phyloP scores from a whole-genome alignment of 2,113 vertebrate genomes.

The Silurus meridionalis region DNA sequence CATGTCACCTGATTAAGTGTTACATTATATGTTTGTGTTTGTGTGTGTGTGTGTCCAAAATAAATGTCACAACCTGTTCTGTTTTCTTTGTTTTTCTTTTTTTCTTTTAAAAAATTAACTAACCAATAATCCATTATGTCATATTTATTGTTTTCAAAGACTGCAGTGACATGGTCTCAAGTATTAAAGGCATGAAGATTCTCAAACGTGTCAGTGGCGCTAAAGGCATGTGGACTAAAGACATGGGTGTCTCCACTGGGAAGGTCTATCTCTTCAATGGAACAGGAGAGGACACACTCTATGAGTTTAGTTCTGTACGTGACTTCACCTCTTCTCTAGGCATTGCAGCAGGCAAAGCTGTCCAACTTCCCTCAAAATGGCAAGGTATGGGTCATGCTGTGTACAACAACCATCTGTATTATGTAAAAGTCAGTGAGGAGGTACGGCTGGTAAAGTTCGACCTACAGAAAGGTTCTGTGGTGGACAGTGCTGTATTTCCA shows the following conservation, averaged over 20 bases:
- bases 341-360: constrained; percentile 74
- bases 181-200: constrained; percentile 95
- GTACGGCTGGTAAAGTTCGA: constrained; percentile 88
- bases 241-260: constrained; percentile 71
- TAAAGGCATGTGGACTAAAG: constrained; percentile 91
- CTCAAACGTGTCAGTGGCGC: constrained; percentile 83
- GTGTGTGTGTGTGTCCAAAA: too few relatives aligned
- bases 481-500: constrained; percentile 86
- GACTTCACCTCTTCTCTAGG: constrained; percentile 84
- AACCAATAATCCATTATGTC: not conserved
- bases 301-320: constrained; percentile 81
- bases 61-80: too few relatives aligned
- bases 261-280: constrained; percentile 91
- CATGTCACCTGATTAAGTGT: too few relatives aligned
- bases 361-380: constrained; percentile 87
- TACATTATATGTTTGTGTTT: too few relatives aligned
- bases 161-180: constrained; percentile 89
- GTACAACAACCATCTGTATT: constrained; percentile 82
- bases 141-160: constrained; percentile 69
- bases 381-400: constrained; percentile 86
- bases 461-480: constrained; percentile 78
- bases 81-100: not conserved
- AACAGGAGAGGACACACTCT: constrained; percentile 78
- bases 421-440: constrained; percentile 72
- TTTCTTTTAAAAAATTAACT: not conserved